A percentile compares a stretch with the other conserved stretches of the same genome.
Conservation (phyloP, 2,797 vertebrate species). For the Arremon aurantiirostris region DNA sequence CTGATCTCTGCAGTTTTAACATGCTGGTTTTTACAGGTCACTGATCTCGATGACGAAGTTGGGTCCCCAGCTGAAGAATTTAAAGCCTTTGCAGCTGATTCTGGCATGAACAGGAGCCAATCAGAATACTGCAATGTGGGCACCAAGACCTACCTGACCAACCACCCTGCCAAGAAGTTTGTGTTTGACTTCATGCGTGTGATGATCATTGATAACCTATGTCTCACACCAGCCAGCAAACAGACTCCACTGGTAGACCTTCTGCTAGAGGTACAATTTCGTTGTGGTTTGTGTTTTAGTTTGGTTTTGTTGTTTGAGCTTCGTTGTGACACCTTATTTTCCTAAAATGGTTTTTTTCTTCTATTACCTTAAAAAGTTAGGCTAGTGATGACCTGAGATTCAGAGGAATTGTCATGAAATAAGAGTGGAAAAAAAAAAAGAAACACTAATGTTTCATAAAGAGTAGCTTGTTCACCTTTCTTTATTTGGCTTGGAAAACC, state of each 20-base stretch:
- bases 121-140: conserved; percentile 98
- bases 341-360: background rate
- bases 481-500: background rate
- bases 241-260: conserved; percentile 96
- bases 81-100: conserved; percentile 90
- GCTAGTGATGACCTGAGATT: background rate
- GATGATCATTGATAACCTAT: conserved; percentile 97
- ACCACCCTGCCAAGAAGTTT: conserved; percentile 97
- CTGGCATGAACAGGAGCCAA: conserved; percentile 98
- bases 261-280: conserved; percentile 87
- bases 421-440: background rate
- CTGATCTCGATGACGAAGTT: conserved; percentile 92
- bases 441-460: background rate
- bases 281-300: background rate
- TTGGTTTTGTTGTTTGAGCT: background rate
- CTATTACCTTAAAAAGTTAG: background rate
- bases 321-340: background rate
- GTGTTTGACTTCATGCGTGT: conserved; percentile 99
- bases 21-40: conserved; percentile 72
- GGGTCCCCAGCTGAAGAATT: conserved; percentile 97
- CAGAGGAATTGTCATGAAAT: background rate
- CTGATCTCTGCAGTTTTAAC: background rate
- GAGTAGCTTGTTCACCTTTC: background rate
- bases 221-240: conserved; percentile 93
- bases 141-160: conserved; percentile 94